phyloP scores from a whole-genome alignment of 1,140 invertebrate genomes.

The Aphidius ervi region DNA sequence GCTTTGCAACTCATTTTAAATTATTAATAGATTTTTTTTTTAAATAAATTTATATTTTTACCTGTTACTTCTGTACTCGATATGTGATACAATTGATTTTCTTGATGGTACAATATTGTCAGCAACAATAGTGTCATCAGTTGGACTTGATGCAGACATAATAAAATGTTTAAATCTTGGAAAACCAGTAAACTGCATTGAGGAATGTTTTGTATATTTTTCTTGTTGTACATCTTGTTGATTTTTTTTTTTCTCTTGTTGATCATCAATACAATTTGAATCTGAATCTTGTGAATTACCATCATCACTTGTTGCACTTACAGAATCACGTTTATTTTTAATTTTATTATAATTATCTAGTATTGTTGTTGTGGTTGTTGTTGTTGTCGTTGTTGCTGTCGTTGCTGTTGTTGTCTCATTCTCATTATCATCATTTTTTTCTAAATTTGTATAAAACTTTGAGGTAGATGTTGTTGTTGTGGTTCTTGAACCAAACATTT shows the following conservation, averaged over 20 bases:
- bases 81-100: slow-evolving; percentile 44
- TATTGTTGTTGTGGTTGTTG: slow-evolving; percentile 16
- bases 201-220: slow-evolving; percentile 38
- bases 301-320: slow-evolving; percentile 38
- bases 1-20: not conserved
- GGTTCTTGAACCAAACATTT: slow-evolving; percentile 49
- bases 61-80: slow-evolving; percentile 49
- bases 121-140: slow-evolving; percentile 29
- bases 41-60: slow-evolving; percentile 24
- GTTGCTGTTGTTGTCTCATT: too few species aligned
- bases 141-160: slow-evolving; percentile 43
- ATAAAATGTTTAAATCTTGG: slow-evolving; percentile 47
- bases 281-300: slow-evolving; percentile 45
- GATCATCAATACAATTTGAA: slow-evolving; percentile 18
- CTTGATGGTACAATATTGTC: slow-evolving; percentile 23
- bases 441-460: slow-evolving; percentile 47
- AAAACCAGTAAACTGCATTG: slow-evolving; percentile 43
- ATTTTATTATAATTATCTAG: slow-evolving; percentile 20
- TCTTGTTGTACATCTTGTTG: slow-evolving; percentile 25
- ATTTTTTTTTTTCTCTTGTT: not conserved
- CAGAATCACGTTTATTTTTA: slow-evolving; percentile 29
- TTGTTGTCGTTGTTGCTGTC: slow-evolving; percentile 17
- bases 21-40: not conserved
- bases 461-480: slow-evolving; percentile 24
- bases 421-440: slow-evolving; percentile 30